These are phyloP conservation scores for Chamaea fasciata DNA, from an alignment of 2,113 vertebrate genomes.

Conservation along the genomic window DNA sequence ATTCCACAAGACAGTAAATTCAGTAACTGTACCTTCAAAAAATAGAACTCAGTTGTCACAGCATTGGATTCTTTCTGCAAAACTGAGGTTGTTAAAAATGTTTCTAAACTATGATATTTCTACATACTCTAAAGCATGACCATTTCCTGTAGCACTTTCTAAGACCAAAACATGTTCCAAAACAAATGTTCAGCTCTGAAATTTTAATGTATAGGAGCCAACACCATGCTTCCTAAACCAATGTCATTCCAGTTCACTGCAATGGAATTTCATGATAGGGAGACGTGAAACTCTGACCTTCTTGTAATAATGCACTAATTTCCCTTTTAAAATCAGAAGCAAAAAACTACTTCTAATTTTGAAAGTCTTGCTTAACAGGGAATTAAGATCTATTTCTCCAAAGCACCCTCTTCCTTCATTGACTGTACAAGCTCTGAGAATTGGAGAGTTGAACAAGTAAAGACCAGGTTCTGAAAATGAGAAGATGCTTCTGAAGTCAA, in stretches of 20 bases:
- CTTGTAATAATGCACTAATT: not conserved
- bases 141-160: not conserved
- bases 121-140: not conserved
- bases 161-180: not conserved
- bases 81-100: not conserved
- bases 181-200: not conserved
- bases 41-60: not conserved
- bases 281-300: not conserved
- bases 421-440: not conserved
- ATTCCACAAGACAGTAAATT: not conserved
- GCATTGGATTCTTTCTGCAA: not conserved
- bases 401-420: not conserved
- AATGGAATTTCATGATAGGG: rapidly evolving
- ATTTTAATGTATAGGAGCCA: not conserved
- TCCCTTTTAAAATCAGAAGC: not conserved
- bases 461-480: not conserved
- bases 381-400: not conserved
- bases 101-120: not conserved
- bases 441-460: not conserved
- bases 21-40: not conserved
- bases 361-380: rapidly evolving
- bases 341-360: not conserved
- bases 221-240: not conserved
- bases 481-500: not conserved
- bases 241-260: not conserved